Evolutionary conservation across 2,113 vertebrate genomes (phyloP).

Genomic region (Arenaria interpres): DNA sequence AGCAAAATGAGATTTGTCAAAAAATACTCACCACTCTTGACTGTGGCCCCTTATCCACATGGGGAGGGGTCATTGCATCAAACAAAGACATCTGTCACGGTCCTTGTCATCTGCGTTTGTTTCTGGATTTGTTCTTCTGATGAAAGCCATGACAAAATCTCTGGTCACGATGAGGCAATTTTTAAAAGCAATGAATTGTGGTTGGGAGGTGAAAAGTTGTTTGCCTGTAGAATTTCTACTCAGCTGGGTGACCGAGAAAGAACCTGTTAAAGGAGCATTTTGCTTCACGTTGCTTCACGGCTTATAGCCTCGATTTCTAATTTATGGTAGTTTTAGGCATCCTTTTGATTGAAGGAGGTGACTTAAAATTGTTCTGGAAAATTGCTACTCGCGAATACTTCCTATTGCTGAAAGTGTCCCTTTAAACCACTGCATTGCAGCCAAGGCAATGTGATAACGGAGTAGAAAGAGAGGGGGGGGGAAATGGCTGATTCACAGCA

Average conservation of each 20-base stretch:
- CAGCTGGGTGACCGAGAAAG: background rate
- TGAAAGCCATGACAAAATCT: constrained; percentile 35
- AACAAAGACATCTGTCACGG: constrained; percentile 24
- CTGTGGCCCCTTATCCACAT: background rate
- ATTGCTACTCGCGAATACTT: constrained; percentile 48
- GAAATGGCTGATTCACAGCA: background rate
- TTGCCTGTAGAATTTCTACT: background rate
- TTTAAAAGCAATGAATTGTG: constrained; percentile 11
- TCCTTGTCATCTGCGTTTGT: constrained; percentile 23
- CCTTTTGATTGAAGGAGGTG: constrained; percentile 26
- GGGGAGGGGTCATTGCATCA: constrained; percentile 10
- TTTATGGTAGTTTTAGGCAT: background rate
- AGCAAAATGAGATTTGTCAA: background rate
- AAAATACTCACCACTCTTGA: constrained; percentile 1
- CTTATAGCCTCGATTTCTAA: constrained; percentile 58
- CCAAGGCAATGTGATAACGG: constrained; percentile 50
- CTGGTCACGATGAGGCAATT: constrained; percentile 16
- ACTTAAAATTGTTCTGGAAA: constrained; percentile 29
- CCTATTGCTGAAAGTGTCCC: constrained; percentile 38
- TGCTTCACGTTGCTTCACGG: background rate
- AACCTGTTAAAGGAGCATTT: background rate
- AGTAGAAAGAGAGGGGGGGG: background rate
- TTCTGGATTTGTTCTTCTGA: constrained; percentile 36
- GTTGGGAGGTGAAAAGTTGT: background rate
- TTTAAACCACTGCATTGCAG: constrained; percentile 58